Percentiles rank a stretch among this genome's conserved stretches.
These are phyloP conservation scores for Hirundichthys speculiger DNA, from an alignment of 2,113 vertebrate genomes.

Conservation along the genomic window DNA sequence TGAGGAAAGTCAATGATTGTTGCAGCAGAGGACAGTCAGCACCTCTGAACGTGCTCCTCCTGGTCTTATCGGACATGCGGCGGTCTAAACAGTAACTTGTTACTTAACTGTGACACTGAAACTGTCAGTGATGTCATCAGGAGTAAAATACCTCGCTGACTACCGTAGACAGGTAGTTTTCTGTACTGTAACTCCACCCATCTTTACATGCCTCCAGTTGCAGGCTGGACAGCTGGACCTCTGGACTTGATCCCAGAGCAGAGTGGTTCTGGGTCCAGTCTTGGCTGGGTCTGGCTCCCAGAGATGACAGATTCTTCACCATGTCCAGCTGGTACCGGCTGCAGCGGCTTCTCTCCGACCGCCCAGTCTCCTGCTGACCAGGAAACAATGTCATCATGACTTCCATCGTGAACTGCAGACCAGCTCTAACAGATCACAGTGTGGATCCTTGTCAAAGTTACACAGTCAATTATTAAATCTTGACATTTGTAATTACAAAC, in stretches of 20 bases:
- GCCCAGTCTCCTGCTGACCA: slow-evolving; percentile 4
- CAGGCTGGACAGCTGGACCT: slow-evolving; percentile 24
- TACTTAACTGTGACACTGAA: neutral
- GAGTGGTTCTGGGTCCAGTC: slow-evolving; percentile 18
- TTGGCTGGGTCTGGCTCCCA: neutral
- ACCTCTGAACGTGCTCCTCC: no score
- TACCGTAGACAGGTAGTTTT: slow-evolving; percentile 52
- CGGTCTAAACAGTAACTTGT: neutral
- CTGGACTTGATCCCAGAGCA: neutral
- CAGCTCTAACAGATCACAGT: no score
- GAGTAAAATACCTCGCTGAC: slow-evolving; percentile 58
- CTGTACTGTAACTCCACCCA: slow-evolving; percentile 59
- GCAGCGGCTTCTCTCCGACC: slow-evolving; percentile 48
- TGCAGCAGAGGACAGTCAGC: neutral
- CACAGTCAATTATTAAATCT: no score
- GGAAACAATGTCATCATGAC: neutral
- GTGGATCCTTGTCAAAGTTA: no score
- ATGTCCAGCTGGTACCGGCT: slow-evolving; percentile 47
- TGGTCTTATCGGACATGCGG: no score
- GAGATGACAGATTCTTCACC: slow-evolving; percentile 51
- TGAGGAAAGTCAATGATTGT: slow-evolving; percentile 21
- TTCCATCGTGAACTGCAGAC: no score
- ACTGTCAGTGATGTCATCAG: neutral
- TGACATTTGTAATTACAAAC: no score
- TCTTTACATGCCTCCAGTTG: slow-evolving; percentile 53